Evolutionary conservation across 1,140 invertebrate genomes (phyloP), one percentile per base, ranked within the genome.

Genomic region (Druon quercuslanigerum): DNA sequence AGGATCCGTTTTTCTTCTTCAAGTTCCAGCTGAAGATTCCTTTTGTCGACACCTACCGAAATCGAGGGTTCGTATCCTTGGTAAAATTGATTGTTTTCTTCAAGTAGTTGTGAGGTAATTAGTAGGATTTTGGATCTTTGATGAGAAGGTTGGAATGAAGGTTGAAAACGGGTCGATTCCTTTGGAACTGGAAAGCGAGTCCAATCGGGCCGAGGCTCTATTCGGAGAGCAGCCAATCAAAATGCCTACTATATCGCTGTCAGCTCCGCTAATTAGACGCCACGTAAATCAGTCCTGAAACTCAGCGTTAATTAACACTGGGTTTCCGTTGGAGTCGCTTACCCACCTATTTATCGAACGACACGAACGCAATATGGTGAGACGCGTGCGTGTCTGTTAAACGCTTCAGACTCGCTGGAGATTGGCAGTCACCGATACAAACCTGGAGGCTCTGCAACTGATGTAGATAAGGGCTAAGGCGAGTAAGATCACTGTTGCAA

Each of bases 261-360:
- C 89, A 91, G 87, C 85, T 85, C 83, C 83, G 87, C 89, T 91
- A 91, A 91, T 91, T 91, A 91, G 90, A 91, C 89, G 90, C 89
- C 89, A 91, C 89, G 90, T 91, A 91, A 90, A 91, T 91, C 90
- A 91, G 90, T 90, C 87, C 88, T 90, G 89, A 90, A 90, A 90
- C 88, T 90, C 87, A 88, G 88, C 89, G 90, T 90, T 91, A 91
- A 91, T 91, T 91, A 91, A 91, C 90, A 90, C 88, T 85, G 87
- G 87, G 83, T 88, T 89, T 89, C 85, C 83, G 84, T 88, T 87
- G 85, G 85, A 88, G 83, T 89, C 88, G 88, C 88, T 89, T 90
- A 89, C 85, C 86, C 85, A 85, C 86, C 88, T 90, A 91, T 90
- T 90, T 90, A 90, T 89, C 86, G 88, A 86, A 86, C 83, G 85